Evolutionary conservation across 2,888 invertebrate species (phyloP).

Genomic region (Slavum lentiscoides): DNA sequence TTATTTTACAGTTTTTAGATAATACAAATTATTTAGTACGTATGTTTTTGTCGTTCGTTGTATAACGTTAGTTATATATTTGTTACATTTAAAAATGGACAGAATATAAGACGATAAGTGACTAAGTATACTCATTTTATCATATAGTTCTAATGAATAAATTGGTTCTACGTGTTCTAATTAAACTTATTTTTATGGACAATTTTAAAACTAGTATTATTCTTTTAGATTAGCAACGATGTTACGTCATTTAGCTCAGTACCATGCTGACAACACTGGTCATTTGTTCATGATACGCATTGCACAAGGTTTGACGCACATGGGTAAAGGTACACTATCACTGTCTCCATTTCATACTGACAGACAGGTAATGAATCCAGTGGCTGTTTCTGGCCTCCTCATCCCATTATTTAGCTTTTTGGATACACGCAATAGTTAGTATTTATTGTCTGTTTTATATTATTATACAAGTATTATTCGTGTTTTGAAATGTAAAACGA

Average conservation of each 20-base stretch:
- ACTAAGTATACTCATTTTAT: too few species aligned
- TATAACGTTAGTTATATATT: too few species aligned
- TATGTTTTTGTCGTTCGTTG: too few species aligned
- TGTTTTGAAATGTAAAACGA: not conserved
- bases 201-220: not conserved
- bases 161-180: too few species aligned
- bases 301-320: conserved; percentile 94
- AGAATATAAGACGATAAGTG: too few species aligned
- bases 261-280: conserved; percentile 96
- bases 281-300: conserved; percentile 97
- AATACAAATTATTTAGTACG: not conserved
- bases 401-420: conserved; percentile 90
- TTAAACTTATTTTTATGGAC: not conserved
- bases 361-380: conserved; percentile 89
- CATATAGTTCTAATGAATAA: too few species aligned
- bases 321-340: conserved; percentile 98
- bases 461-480: not conserved
- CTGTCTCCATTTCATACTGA: conserved; percentile 97
- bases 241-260: conserved; percentile 95
- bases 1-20: not conserved
- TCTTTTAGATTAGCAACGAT: conserved; percentile 85
- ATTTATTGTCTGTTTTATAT: not conserved
- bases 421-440: conserved; percentile 93
- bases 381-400: conserved; percentile 92
- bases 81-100: too few species aligned